phyloP scores from a whole-genome alignment of 2,113 vertebrate species.

The Sceloporus undulatus region DNA sequence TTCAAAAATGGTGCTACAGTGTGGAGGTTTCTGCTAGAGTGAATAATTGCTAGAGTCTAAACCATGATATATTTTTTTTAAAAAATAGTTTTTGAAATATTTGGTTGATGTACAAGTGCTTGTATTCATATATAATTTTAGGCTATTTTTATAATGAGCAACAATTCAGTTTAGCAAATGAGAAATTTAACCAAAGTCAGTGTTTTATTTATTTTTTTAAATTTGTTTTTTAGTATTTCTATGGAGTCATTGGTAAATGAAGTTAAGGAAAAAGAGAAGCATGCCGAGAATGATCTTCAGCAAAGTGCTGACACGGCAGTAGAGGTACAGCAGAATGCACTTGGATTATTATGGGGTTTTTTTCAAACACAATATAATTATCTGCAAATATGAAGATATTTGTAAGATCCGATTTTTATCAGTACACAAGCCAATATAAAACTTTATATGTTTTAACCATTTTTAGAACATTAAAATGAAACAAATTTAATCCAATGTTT shows the following conservation, averaged over 20 bases:
- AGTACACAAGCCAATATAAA: background rate
- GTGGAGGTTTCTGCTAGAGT: too few species aligned
- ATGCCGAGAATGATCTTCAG: constrained; percentile 57
- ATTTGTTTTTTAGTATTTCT: constrained; percentile 63
- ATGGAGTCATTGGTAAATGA: constrained; percentile 51
- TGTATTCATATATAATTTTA: too few species aligned
- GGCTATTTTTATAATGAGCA: too few species aligned
- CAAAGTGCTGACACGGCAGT: constrained; percentile 45
- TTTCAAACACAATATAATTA: background rate
- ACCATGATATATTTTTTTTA: too few species aligned
- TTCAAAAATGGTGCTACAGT: too few species aligned
- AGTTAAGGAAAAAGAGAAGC: constrained; percentile 46
- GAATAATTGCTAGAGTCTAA: too few species aligned
- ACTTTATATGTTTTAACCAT: background rate
- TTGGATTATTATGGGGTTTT: background rate
- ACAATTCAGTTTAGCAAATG: background rate
- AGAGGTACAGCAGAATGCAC: constrained; percentile 69
- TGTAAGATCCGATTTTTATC: background rate
- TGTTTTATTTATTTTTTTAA: background rate
- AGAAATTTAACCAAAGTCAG: background rate
- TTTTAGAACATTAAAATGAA: background rate
- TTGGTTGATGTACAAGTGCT: too few species aligned
- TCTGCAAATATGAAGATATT: background rate
- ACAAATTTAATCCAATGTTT: background rate
- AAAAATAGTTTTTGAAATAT: too few species aligned